Conservation (phyloP, 2,888 invertebrate species). For the Tetanocera ferruginea region DNA sequence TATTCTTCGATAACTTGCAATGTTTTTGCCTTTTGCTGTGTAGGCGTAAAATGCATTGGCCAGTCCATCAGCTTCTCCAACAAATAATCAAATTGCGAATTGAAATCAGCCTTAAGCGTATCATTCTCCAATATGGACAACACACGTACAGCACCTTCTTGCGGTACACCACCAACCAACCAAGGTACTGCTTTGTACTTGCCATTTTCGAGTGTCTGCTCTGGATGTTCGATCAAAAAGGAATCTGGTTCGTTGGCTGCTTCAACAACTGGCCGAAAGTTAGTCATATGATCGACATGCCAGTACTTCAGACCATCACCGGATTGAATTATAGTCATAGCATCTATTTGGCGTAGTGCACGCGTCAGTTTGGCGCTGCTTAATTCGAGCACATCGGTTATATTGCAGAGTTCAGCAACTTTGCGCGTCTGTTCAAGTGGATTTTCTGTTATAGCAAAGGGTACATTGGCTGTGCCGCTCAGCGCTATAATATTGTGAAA, state of each 20-base stretch:
- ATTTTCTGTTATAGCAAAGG: constrained; percentile 59
- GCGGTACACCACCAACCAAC: constrained; percentile 70
- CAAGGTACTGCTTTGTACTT: constrained; percentile 70
- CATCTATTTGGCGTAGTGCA: constrained; percentile 69
- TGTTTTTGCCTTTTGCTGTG: constrained; percentile 48
- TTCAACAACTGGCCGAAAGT: constrained; percentile 71
- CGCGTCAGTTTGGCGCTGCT: constrained; percentile 64
- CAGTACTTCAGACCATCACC: constrained; percentile 72
- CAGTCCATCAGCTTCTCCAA: constrained; percentile 63
- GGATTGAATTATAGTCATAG: constrained; percentile 64
- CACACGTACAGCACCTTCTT: constrained; percentile 72
- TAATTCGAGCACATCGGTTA: constrained; percentile 58
- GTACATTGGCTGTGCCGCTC: constrained; percentile 71
- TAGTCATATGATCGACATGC: constrained; percentile 71
- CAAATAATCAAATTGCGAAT: constrained; percentile 60
- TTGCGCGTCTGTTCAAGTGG: constrained; percentile 64
- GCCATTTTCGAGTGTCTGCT: constrained; percentile 65
- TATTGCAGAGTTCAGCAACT: constrained; percentile 69
- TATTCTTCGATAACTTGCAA: constrained; percentile 56
- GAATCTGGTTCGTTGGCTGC: constrained; percentile 56
- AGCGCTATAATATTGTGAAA: constrained; percentile 71
- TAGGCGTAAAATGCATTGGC: constrained; percentile 45
- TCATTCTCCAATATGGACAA: constrained; percentile 63
- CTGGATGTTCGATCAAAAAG: constrained; percentile 70
- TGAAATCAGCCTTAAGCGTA: constrained; percentile 58